Evolutionary conservation across 1,140 invertebrate species (phyloP).

Genomic region (Rhynchophorus ferrugineus): DNA sequence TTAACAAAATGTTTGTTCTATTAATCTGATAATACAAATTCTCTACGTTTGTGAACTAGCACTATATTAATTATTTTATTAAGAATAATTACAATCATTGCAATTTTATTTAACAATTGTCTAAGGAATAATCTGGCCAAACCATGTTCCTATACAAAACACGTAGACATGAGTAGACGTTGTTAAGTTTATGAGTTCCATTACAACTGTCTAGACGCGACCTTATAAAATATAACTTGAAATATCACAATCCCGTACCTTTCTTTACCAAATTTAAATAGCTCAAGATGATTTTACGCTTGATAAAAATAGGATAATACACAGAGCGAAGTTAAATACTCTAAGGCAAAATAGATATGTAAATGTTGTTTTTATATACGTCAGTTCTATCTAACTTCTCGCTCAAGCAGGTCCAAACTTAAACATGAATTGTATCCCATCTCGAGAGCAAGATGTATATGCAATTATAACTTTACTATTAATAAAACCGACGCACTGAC

Average conservation of each 20-base stretch:
- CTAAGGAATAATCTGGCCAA: not conserved
- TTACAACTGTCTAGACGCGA: not conserved
- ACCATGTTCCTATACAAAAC: not conserved
- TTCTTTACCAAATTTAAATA: no score
- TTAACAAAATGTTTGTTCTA: no score
- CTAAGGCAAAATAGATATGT: not conserved
- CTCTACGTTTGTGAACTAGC: no score
- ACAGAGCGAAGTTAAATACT: not conserved
- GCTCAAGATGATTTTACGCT: no score
- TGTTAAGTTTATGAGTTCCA: not conserved
- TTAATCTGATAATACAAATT: no score
- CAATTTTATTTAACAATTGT: no score
- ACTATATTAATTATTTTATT: no score
- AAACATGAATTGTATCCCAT: not conserved
- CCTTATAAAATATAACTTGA: not conserved
- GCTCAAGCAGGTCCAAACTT: not conserved
- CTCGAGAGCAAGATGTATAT: not conserved
- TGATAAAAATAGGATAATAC: no score
- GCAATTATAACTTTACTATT: not conserved
- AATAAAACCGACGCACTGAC: not conserved
- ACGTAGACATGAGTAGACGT: not conserved
- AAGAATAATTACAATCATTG: no score
- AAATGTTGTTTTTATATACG: not conserved
- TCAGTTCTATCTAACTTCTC: not conserved
- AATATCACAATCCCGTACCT: no score